Evolutionary conservation across 64 coral and sea anemone genomes (phyloP).

Genomic region (Catalaphyllia jardinei): DNA sequence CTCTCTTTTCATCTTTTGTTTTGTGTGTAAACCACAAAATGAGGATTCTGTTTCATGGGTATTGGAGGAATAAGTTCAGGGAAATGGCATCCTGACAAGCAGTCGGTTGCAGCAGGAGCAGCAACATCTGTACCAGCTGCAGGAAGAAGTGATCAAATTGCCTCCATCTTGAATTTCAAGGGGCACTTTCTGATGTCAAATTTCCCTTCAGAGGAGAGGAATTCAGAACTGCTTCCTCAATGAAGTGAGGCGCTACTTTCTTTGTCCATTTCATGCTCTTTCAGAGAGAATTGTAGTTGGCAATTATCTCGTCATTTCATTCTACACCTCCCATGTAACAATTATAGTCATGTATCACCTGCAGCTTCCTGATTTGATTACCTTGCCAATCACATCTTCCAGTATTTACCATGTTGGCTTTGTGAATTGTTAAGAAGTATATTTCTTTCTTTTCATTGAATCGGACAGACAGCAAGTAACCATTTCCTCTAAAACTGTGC

Average conservation of each 20-base stretch:
- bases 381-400: conserved; percentile 11
- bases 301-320: conserved; percentile 51
- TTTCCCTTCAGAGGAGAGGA: conserved; percentile 10
- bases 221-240: conserved; percentile 56
- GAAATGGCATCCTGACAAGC: too few species aligned
- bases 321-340: conserved; percentile 58
- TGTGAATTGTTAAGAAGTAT: conserved; percentile 42
- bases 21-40: neutral
- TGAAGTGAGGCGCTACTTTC: conserved; percentile 66
- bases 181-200: too few species aligned
- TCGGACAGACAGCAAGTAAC: neutral
- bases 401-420: conserved; percentile 23
- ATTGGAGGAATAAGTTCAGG: too few species aligned
- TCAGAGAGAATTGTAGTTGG: conserved; percentile 24
- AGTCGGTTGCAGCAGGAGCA: too few species aligned
- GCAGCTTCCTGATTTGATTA: conserved; percentile 36
- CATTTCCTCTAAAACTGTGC: conserved; percentile 19
- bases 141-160: too few species aligned
- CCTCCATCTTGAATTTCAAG: too few species aligned
- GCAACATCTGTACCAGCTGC: too few species aligned
- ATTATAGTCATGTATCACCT: conserved; percentile 61
- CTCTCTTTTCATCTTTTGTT: conserved; percentile 38
- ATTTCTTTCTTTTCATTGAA: conserved; percentile 51
- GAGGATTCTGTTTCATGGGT: too few species aligned
- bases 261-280: conserved; percentile 67